Base-by-base conservation (phyloP, 1,140 invertebrate species). In the Cydia pomonella region DNA sequence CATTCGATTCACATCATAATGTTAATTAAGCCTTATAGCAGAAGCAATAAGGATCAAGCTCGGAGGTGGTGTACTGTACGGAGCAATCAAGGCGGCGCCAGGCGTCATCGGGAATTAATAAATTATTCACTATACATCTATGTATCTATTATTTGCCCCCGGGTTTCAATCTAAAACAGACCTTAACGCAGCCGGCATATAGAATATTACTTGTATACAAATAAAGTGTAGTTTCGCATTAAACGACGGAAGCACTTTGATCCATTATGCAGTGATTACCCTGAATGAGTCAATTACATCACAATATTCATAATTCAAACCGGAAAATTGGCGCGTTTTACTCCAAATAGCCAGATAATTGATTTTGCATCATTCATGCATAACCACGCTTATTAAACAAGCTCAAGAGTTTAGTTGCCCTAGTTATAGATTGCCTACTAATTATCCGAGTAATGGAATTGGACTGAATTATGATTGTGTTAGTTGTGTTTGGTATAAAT, bases 311-410 rank as follows among this genome's bases (percentile, higher is more conserved):
- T 73, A 78, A 74, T 76, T 63, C 69, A 64, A 74, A 69, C 73
- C 73, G 75, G 75, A 78, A 78, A 78, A 80, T 80, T 78, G 75
- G 73, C 75, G 73, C 73, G 53, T 74, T 74, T 72, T 44, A 23
- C 53, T 53, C n/a, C 53, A 59, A 59, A 23, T 59, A 59, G 18
- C 53, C 21, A 1, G 53, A 59, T 59, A 59, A 59, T 59, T 21
- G 53, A 59, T 9, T 59, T 23, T 59, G 21, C 53, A 59, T 59
- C 18, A 23, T 59, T 59, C 53, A 59, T 59, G 53, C 18, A 59
- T 59, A 53, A 53, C 50, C 18, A 23, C 21, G 21, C 53, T 59
- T 59, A 21, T 59, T 59, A 23, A 59, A 23, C 53, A 59, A 59
- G 18, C 53, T 59, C 12, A 59, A 50, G 23, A 59, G 53, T 59